Conservation (phyloP, 2,888 invertebrate species). For the Ophonus ardosiacus region DNA sequence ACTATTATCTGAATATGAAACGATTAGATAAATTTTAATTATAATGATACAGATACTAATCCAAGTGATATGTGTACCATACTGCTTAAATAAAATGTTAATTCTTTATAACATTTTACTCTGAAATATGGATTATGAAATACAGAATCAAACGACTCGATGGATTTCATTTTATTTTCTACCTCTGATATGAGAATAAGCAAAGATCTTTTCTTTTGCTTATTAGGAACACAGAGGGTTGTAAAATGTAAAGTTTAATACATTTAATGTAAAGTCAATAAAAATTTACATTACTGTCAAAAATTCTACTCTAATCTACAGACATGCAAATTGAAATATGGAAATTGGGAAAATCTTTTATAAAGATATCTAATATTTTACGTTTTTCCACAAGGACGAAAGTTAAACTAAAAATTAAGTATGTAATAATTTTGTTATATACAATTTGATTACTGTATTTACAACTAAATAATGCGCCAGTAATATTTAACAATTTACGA, state of each 20-base stretch:
- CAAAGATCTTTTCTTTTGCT: conserved; percentile 26
- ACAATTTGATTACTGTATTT: not conserved
- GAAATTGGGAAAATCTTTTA: not conserved
- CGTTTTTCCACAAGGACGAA: not conserved
- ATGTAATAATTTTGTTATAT: not conserved
- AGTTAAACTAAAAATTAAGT: not conserved
- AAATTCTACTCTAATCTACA: conserved; percentile 16
- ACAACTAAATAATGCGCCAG: not conserved
- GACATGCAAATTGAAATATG: conserved; percentile 14
- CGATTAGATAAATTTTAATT: conserved; percentile 40
- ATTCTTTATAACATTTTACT: conserved; percentile 55
- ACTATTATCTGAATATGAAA: not conserved
- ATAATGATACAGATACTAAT: not conserved
- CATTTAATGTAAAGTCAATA: conserved; percentile 32
- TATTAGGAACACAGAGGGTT: conserved; percentile 51
- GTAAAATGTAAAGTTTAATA: not conserved
- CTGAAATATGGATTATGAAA: conserved; percentile 46
- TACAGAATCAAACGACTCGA: conserved; percentile 33
- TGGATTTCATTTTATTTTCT: conserved; percentile 24
- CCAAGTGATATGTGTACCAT: conserved; percentile 52
- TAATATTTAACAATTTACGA: not conserved
- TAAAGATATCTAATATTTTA: not conserved
- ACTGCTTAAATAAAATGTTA: conserved; percentile 61
- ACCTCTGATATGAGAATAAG: conserved; percentile 55
- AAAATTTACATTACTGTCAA: conserved; percentile 1